Percentiles rank a stretch among this genome's conserved stretches.
phyloP scores from a whole-genome alignment of 2,113 vertebrate genomes.

The Peromyscus leucopus region DNA sequence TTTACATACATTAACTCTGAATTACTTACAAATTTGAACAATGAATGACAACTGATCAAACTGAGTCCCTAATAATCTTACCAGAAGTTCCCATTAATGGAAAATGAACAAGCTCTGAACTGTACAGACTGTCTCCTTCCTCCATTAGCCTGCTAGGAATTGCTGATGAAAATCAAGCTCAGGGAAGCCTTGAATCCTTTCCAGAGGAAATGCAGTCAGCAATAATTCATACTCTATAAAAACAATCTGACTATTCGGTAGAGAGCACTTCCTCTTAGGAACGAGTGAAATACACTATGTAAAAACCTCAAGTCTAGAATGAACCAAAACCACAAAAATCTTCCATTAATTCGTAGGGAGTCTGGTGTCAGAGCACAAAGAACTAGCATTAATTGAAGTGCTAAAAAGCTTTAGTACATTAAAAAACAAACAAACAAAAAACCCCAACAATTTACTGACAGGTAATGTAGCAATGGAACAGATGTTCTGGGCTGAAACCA shows the following conservation, averaged over 20 bases:
- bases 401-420: background rate
- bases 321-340: constrained; percentile 10
- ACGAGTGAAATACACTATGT: background rate
- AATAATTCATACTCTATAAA: background rate
- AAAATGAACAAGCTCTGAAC: background rate
- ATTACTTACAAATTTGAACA: constrained; percentile 20
- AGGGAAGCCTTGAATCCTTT: background rate
- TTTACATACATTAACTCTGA: background rate
- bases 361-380: background rate
- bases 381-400: background rate
- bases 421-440: background rate
- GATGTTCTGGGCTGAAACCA: constrained; percentile 17
- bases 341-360: background rate
- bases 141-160: background rate
- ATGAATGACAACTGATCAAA: background rate
- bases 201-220: background rate
- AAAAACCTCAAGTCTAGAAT: background rate
- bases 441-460: background rate
- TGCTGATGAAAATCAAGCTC: background rate
- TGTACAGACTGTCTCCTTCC: background rate
- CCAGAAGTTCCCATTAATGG: background rate
- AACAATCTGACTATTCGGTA: background rate
- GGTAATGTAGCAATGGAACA: background rate
- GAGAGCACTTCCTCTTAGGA: background rate
- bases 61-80: background rate